These are phyloP conservation scores for Limonius californicus DNA, from an alignment of 1,140 invertebrate genomes.

Conservation along the genomic window DNA sequence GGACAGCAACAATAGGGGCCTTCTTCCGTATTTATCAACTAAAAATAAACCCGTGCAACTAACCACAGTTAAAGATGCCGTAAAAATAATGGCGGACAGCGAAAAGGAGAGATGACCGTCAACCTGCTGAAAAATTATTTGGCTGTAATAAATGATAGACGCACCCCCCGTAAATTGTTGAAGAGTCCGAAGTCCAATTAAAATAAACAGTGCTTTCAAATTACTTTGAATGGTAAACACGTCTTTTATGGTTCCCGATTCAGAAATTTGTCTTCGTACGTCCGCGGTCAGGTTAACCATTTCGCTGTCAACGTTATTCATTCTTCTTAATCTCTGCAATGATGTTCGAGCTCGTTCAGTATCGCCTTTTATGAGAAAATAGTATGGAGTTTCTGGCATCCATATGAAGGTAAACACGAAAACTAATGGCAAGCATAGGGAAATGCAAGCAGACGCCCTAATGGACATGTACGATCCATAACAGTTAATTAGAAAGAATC, in stretches of 20 bases:
- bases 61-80: neutral
- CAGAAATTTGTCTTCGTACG: conserved; percentile 6
- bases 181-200: neutral
- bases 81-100: neutral
- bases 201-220: conserved; percentile 16
- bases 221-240: conserved; percentile 16
- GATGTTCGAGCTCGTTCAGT: conserved; percentile 10
- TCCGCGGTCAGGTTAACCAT: neutral
- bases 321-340: conserved; percentile 19
- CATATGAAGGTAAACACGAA: conserved; percentile 21
- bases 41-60: neutral
- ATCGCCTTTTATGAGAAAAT: conserved; percentile 16
- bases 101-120: neutral
- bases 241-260: conserved; percentile 9
- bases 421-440: conserved; percentile 9
- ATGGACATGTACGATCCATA: conserved; percentile 14
- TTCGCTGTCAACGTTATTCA: conserved; percentile 18
- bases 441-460: conserved; percentile 15
- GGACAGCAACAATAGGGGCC: neutral
- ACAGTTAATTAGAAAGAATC: conserved; percentile 22
- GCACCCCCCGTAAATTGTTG: conserved; percentile 17
- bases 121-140: conserved; percentile 16
- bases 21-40: neutral
- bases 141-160: conserved; percentile 9
- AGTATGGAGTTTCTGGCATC: conserved; percentile 30